Evolutionary conservation across 2,113 vertebrate species (phyloP), one percentile per base, ranked within the genome.

Genomic region (Suncus etruscus): DNA sequence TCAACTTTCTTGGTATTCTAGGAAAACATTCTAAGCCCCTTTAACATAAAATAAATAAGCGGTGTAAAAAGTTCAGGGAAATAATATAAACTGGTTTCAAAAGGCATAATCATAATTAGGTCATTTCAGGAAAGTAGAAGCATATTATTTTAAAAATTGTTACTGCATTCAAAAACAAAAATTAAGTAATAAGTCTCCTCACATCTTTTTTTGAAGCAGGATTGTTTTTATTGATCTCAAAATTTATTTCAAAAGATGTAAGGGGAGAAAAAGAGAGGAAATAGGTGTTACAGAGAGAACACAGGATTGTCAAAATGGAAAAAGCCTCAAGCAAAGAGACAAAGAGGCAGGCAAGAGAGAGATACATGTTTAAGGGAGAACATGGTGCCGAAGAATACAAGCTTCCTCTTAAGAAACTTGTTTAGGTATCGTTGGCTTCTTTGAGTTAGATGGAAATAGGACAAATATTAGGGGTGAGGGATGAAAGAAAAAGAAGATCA

Each of bases 51-150:
- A 51, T 87, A 91, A 90, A 88, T 85, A 27, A 94, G 58, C 63
- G 47, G 2, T 94, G 11, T 91, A 29, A 84, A 20, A 61, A 93
- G 27, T 78, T 51, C 47, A 76, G 47, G 68, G 48, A 72, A 92
- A 79, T 78, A 73, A 76, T 66, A 94, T 87, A 91, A 65, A 50
- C 29, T 50, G 70, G 85, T 91, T 85, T 91, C 68, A 91, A 87
- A 87, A 87, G 25, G 9, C 39, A 95, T 75, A 74, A 75, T 92
- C 45, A 75, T 89, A 78, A 69, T 83, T 90, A 82, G 72, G 15
- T 11, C 54, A 87, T 81, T 48, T 83, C 48, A 11, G 48, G 65
- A 87, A 45, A 92, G 58, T 16, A 73, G 69, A 76, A 82, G 4
- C 76, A 66, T 72, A 91, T 45, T 58, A 73, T 92, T 83, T 89